A percentile compares a stretch with the other conserved stretches of the same genome.
Evolutionary conservation across 2,888 invertebrate species (phyloP).

Genomic region (Chromoteleia sp.): DNA sequence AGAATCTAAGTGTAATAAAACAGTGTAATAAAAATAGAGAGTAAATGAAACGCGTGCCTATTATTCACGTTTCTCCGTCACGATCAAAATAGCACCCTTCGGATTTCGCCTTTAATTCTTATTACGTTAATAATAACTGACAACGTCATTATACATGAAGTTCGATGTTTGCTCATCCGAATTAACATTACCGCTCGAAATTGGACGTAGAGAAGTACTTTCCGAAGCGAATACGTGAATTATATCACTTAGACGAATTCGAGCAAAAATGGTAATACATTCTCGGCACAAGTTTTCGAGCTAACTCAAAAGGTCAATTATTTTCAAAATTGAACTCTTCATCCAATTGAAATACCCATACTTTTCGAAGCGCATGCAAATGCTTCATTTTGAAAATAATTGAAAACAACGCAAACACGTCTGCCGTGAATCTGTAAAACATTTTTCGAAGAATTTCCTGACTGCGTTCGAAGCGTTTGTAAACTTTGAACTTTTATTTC

Average conservation of each 20-base stretch:
- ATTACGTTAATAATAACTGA: conserved; percentile 51
- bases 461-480: conserved; percentile 5
- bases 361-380: not conserved
- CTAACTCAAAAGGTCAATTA: not conserved
- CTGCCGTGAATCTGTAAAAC: not conserved
- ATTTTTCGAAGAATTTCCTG: conserved; percentile 23
- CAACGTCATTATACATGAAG: conserved; percentile 44
- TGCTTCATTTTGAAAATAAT: conserved; percentile 13
- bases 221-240: conserved; percentile 24
- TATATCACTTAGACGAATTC: not conserved
- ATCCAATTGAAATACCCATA: not conserved
- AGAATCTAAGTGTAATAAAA: not conserved
- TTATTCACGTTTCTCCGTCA: conserved; percentile 6
- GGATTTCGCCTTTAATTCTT: conserved; percentile 38
- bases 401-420: not conserved
- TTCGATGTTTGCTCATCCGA: conserved; percentile 26
- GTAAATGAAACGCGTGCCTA: conserved; percentile 20
- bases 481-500: conserved; percentile 46
- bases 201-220: conserved; percentile 11
- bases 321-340: conserved; percentile 3
- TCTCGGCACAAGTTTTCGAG: not conserved
- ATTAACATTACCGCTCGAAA: conserved; percentile 23
- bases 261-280: not conserved
- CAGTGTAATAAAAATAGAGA: conserved; percentile 14
- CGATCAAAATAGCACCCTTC: conserved; percentile 34